Conservation (phyloP, 2,113 vertebrate species). For the Cryptoleucopteryx plumbea region DNA sequence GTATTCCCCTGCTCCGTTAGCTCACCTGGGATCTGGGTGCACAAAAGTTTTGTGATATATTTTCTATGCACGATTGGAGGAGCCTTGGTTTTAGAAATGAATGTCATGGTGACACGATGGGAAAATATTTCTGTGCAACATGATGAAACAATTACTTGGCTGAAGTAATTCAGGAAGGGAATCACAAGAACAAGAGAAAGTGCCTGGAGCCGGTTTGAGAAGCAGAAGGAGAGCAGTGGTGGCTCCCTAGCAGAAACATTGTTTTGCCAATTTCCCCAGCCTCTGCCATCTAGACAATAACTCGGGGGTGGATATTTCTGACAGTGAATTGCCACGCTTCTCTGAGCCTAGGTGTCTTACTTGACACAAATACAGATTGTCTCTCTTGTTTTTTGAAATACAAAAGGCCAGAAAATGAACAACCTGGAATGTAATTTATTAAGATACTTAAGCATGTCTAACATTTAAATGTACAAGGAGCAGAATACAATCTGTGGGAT, state of each 20-base stretch:
- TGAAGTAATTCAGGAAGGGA: constrained; percentile 56
- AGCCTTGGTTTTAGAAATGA: not conserved
- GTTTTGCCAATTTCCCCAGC: not conserved
- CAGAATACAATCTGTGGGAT: not conserved
- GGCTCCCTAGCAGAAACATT: not conserved
- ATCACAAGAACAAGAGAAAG: constrained; percentile 43
- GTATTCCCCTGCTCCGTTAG: fast-evolving
- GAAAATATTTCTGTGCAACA: constrained; percentile 51
- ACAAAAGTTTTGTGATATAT: fast-evolving
- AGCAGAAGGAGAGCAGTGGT: not conserved
- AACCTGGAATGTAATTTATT: not conserved
- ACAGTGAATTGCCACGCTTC: not conserved
- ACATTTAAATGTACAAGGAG: not conserved
- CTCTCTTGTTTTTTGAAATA: not conserved
- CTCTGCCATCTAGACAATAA: not conserved
- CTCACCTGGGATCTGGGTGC: not conserved
- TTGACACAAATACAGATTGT: not conserved
- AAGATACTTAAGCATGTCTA: fast-evolving
- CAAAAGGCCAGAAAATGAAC: not conserved
- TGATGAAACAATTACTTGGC: constrained; percentile 70
- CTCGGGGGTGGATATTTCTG: not conserved
- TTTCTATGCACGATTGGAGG: not conserved
- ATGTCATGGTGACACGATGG: constrained; percentile 17
- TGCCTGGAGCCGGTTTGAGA: constrained; percentile 12
- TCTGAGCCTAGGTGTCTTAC: not conserved